These are phyloP conservation scores for Catocala fraxini DNA, from an alignment of 2,888 invertebrate species.

Conservation along the genomic window DNA sequence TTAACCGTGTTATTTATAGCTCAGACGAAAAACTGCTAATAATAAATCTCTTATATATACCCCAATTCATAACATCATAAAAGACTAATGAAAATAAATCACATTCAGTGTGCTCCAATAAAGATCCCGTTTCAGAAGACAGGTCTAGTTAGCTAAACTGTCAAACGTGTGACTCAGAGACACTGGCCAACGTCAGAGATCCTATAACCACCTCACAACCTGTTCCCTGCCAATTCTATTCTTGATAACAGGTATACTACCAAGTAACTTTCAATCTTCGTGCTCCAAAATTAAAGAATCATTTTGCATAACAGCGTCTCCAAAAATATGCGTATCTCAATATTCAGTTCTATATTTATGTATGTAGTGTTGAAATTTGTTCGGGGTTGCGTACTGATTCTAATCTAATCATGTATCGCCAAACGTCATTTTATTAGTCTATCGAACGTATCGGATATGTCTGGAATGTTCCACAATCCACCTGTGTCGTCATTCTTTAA, in stretches of 20 bases:
- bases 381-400: conserved; percentile 14
- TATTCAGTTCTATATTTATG: conserved; percentile 13
- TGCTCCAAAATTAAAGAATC: conserved; percentile 28
- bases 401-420: conserved; percentile 47
- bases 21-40: conserved; percentile 6
- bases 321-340: conserved; percentile 10
- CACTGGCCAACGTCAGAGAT: conserved; percentile 65
- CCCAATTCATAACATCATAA: conserved; percentile 21
- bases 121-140: conserved; percentile 44
- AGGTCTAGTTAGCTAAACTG: conserved; percentile 65
- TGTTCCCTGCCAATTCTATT: conserved; percentile 79
- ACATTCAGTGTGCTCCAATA: conserved; percentile 21
- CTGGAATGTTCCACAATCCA: conserved; percentile 50
- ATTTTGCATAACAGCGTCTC: conserved; percentile 31
- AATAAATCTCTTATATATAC: conserved; percentile 2
- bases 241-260: conserved; percentile 59
- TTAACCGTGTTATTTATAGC: background rate
- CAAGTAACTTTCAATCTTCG: conserved; percentile 42
- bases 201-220: conserved; percentile 64
- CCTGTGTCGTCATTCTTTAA: conserved; percentile 15
- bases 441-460: conserved; percentile 53
- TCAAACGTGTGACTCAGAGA: conserved; percentile 65
- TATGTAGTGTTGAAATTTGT: conserved; percentile 7
- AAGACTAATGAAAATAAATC: conserved; percentile 28
- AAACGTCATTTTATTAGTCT: conserved; percentile 60